Base-by-base conservation (phyloP, 2,797 vertebrate species). In the Rhinogobio ventralis region DNA sequence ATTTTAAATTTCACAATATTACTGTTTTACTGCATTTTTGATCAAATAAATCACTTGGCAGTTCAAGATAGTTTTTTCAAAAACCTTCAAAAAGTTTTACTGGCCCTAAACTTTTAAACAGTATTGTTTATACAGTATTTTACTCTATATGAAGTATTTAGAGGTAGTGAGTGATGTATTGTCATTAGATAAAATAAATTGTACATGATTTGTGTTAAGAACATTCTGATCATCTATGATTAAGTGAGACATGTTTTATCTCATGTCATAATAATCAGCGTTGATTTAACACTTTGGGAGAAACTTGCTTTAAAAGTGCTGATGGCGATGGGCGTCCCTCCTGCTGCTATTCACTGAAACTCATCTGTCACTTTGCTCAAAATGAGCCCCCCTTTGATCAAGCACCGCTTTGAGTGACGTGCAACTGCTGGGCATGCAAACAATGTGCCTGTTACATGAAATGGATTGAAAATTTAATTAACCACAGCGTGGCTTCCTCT, bases 401-500 rank as follows among this genome's bases (percentile, higher is more conserved):
- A 90, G 83, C 86, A 80, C 87, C 83, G 87, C 57, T 49, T 79
- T 88, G 88, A 87, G 90, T 89, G 85, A 86, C 77, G 83, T 86
- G 25, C 53, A 80, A 87, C 79, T 78, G 85, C 83, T 76, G 77
- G 55, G 87, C 85, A 68, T 55, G 66, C 87, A 88, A 87, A 86
- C 79, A 83, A 82, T 81, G 78, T 87, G 46, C 45, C 81, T 71
- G 89, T 80, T 86, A 86, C 57, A 87, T 88, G 88, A 91, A 92
- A 92, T 91, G 82, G 82, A 90, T 89, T 88, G 86, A 90, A 92
- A 91, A 90, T 90, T 77, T 87, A 92, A 93, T 94, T 92, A 93
- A 87, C 78, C 62, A 55, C 74, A 20, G 89, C 87, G 89, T 89
- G 89, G 88, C 87, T 86, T 90, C 87, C 88, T 84, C 90, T 82